These are phyloP conservation scores for Trematomus bernacchii DNA, from an alignment of 2,797 vertebrate species.

Conservation along the genomic window DNA sequence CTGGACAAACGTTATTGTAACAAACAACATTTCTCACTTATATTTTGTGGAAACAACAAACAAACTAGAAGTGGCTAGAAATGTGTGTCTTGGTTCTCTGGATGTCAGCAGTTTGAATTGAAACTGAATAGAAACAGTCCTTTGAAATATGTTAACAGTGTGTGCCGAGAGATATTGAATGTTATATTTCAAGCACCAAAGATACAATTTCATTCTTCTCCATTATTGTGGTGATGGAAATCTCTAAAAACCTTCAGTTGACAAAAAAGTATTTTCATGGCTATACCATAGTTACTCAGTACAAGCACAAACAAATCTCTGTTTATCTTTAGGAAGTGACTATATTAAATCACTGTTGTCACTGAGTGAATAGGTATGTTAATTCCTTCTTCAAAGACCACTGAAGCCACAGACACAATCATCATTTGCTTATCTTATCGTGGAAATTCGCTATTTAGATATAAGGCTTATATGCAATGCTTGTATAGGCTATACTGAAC, in stretches of 20 bases:
- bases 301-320: background rate
- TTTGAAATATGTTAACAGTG: background rate
- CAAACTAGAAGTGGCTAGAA: no score
- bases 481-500: background rate
- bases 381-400: background rate
- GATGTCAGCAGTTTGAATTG: no score
- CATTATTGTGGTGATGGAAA: background rate
- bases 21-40: no score
- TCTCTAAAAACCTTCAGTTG: no score
- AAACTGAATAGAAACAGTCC: background rate
- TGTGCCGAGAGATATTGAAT: background rate
- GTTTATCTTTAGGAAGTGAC: background rate
- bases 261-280: no score
- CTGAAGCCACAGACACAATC: background rate
- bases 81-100: no score
- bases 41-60: no score
- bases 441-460: no score
- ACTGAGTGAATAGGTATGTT: background rate
- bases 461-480: background rate
- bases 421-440: no score
- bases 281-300: no score
- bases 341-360: background rate
- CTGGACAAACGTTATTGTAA: background rate
- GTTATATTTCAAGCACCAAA: background rate
- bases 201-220: background rate